Evolutionary conservation across 2,888 invertebrate genomes (phyloP), one percentile per base, ranked within the genome.

Genomic region (Eupithecia subumbrata): DNA sequence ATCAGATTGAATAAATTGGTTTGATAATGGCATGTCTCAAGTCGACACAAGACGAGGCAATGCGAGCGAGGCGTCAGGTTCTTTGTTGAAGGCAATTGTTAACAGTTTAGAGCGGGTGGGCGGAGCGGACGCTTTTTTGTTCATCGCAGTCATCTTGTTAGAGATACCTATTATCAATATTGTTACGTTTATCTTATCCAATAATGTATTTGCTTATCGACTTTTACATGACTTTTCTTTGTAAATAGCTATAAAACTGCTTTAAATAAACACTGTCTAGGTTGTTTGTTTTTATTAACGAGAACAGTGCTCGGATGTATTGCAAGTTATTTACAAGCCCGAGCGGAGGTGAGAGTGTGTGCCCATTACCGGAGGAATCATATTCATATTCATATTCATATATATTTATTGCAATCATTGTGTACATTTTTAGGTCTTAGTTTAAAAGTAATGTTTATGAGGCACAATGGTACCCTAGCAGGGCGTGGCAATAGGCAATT

Each of bases 291-390:
- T 74, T 34, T 48, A 37, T 64, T 63, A 37, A n/a, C n/a, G 5
- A 40, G 5, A n/a, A 12, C 5, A 37, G 37, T 40, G 52, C 52
- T 52, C n/a, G n/a, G 52, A 43, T 40, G 37, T 22, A 40, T 64
- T 16, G 48, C 16, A 34, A 63, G 60, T 22, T 75, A 72, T 69
- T 64, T 56, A 56, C n/a, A 68, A 18, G 43, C 22, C 22, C 22
- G 56, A 76, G 43, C 22, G 30, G 56, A 76, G 74, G 76, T 72
- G 72, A 63, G 69, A 56, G 72, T 72, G 75, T 72, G 30, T 69
- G 64, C 68, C 73, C 76, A 76, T 75, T 76, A 74, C 75, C 73
- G 77, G 84, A 85, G 85, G 84, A 88, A 87, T 89, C n/a, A n/a
- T n/a, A n/a, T n/a, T n/a, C n/a, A n/a, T n/a, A n/a, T n/a, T n/a